phyloP scores from a whole-genome alignment of 2,888 invertebrate species.

The Lithophane ornitopus region DNA sequence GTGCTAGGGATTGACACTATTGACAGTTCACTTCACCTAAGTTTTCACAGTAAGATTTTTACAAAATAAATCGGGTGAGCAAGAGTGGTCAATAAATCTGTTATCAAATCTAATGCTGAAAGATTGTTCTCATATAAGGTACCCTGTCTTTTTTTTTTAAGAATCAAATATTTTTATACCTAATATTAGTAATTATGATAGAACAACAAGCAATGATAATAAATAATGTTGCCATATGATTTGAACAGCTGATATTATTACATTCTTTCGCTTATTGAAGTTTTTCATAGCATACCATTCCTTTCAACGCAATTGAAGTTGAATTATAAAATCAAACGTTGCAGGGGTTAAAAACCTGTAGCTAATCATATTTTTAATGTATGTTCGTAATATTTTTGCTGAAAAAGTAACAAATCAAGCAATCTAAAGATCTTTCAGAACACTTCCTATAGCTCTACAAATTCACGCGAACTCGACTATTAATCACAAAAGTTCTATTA shows the following conservation, averaged over 20 bases:
- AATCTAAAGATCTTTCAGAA: constrained; percentile 5
- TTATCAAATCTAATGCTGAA: background rate
- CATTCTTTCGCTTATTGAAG: background rate
- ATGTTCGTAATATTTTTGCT: background rate
- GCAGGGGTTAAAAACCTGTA: background rate
- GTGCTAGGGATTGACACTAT: background rate
- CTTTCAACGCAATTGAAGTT: background rate
- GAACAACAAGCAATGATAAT: background rate
- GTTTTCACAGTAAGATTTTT: background rate
- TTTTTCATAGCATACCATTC: background rate
- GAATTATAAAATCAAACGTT: background rate
- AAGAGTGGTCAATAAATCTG: background rate
- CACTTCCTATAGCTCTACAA: background rate
- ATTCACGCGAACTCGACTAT: background rate
- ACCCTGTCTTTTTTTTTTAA: background rate
- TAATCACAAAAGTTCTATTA: constrained; percentile 10
- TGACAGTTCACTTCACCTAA: background rate
- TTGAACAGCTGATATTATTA: background rate
- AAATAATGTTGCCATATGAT: background rate
- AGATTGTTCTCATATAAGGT: background rate
- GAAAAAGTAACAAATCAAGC: constrained; percentile 9
- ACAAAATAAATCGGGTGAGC: background rate
- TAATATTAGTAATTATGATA: background rate
- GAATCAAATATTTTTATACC: too few relatives aligned
- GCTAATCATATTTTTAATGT: too few relatives aligned